These are phyloP conservation scores for Rhizomys pruinosus DNA, from an alignment of 2,113 vertebrate species.

Conservation along the genomic window DNA sequence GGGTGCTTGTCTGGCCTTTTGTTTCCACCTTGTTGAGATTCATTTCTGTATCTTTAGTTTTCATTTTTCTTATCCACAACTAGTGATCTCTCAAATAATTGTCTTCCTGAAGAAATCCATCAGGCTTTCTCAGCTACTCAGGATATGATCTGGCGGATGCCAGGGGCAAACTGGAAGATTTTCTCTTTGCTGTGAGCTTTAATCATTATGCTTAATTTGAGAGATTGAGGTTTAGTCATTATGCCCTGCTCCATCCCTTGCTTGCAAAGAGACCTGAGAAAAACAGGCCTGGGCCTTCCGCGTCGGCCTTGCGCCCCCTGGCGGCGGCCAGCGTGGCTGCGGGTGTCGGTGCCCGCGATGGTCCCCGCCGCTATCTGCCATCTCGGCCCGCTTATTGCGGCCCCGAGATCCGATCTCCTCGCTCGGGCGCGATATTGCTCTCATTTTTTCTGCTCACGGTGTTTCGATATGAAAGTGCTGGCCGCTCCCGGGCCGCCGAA, in stretches of 20 bases:
- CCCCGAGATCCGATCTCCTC: no score
- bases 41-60: constrained; percentile 26
- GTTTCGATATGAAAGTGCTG: no score
- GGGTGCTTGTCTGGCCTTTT: no score
- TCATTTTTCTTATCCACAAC: constrained; percentile 60
- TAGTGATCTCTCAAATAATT: constrained; percentile 53
- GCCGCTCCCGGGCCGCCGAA: no score
- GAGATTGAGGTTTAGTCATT: constrained; percentile 63
- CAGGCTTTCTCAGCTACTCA: constrained; percentile 55
- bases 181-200: constrained; percentile 71
- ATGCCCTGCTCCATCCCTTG: constrained; percentile 18
- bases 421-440: no score
- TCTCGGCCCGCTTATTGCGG: no score
- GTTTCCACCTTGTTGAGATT: constrained; percentile 45
- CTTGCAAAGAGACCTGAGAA: background rate
- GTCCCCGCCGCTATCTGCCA: no score
- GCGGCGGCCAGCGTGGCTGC: background rate
- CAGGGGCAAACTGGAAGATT: constrained; percentile 61
- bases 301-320: constrained; percentile 67
- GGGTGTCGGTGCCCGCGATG: no score
- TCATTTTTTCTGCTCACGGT: no score
- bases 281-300: constrained; percentile 47
- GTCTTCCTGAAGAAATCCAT: constrained; percentile 64
- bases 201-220: constrained; percentile 75
- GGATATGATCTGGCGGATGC: constrained; percentile 60